Conservation (phyloP, 2,797 vertebrate genomes). For the Antennarius maculatus region DNA sequence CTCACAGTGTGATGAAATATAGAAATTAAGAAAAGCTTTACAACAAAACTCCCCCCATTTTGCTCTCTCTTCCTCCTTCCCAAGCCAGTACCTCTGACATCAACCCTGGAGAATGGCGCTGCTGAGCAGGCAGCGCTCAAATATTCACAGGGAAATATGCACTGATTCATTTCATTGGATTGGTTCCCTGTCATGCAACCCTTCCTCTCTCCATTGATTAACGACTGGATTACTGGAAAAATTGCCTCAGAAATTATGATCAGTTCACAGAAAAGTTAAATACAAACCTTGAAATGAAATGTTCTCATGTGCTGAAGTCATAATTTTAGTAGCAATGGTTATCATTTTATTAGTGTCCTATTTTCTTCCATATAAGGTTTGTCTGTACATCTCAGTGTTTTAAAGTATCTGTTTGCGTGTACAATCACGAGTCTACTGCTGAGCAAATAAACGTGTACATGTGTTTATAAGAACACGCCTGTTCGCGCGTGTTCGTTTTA, state of each 20-base stretch:
- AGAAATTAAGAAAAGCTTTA: slow-evolving; percentile 1
- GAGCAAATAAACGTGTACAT: slow-evolving; percentile 6
- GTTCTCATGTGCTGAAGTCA: slow-evolving; percentile 16
- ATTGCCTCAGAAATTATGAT: not conserved
- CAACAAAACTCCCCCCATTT: slow-evolving; percentile 6
- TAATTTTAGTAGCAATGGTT: slow-evolving; percentile 31
- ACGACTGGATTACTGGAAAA: slow-evolving; percentile 2
- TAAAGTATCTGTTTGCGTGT: slow-evolving; percentile 24
- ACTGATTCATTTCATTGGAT: slow-evolving; percentile 1
- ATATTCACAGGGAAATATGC: slow-evolving; percentile 15
- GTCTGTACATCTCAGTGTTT: slow-evolving; percentile 44
- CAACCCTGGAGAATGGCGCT: slow-evolving; percentile 50
- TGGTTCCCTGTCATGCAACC: not conserved
- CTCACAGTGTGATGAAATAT: slow-evolving; percentile 12
- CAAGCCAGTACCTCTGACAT: slow-evolving; percentile 34
- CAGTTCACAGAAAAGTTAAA: slow-evolving; percentile 7
- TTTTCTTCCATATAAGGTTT: slow-evolving; percentile 62
- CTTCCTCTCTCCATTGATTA: slow-evolving; percentile 4
- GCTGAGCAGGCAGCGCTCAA: slow-evolving; percentile 20
- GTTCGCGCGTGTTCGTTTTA: slow-evolving; percentile 54
- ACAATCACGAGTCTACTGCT: slow-evolving; percentile 14
- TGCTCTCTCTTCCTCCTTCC: slow-evolving; percentile 5
- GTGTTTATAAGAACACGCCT: slow-evolving; percentile 40
- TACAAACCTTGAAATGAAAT: slow-evolving; percentile 17
- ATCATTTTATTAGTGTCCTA: slow-evolving; percentile 47